Base-by-base conservation (phyloP, 2,113 vertebrate species). In the Sclerurus mexicanus region DNA sequence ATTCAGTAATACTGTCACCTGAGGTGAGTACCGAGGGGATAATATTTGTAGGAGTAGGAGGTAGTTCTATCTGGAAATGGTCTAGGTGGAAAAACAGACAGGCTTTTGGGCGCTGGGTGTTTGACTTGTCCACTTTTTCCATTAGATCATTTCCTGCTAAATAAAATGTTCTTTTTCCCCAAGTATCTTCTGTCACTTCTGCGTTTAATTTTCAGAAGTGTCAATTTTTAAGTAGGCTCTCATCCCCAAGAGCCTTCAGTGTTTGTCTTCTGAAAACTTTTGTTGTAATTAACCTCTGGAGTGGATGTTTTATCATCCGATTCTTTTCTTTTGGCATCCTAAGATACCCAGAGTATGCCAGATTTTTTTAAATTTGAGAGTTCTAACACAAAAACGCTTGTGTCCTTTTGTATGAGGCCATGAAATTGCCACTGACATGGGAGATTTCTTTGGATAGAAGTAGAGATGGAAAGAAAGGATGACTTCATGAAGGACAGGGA, bases 391-490 rank as follows among this genome's bases (percentile, higher is more conserved):
- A 63, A 71, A 80, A 93, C 39, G 17, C 16, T 81, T 60, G 10
- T 39, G 27, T 68, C 49, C 44, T 85, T 93, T 85, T 44, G 37
- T 37, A 9, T 16, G 30, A 67, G 56, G 16, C 46, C 4, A 1
- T 64, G 30, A 56, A 27, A 17, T 90, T 87, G 39, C 47, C 81
- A 77, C 11, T 93, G 79, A 56, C 44, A 25, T 25, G 35, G 81
- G 72, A 66, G 52, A 73, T 85, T 89, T 93, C 19, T 93, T 93
- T 81, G 75, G 60, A 62, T 90, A 63, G 31, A 67, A 60, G 24
- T 49, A 42, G 62, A 81, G 42, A 75, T 85, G 69, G 83, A 92
- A 89, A 81, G 79, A 93, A 88, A 76, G 49, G 83, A 84, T 96
- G 86, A 92, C 77, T 89, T 93, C 73, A 81, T 92, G 86, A 78